Percentiles rank a stretch among this genome's conserved stretches.
phyloP scores from a whole-genome alignment of 1,140 invertebrate species.

The Leptestheria dahalacensis region DNA sequence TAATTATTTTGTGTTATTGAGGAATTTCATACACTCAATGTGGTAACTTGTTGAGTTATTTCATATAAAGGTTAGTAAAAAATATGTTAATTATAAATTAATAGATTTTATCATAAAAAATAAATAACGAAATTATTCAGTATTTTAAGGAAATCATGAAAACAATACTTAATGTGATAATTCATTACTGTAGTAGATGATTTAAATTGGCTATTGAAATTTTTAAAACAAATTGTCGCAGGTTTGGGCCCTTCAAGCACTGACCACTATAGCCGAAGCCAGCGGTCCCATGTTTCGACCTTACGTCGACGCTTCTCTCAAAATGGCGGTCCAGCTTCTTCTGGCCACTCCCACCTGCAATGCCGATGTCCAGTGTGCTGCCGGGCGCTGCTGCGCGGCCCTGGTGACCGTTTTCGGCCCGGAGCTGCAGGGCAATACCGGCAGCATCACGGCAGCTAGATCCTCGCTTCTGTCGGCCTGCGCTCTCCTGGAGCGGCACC shows the following conservation, averaged over 20 bases:
- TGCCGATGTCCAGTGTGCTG: conserved; percentile 85
- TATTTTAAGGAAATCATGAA: too few species aligned
- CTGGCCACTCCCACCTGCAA: conserved; percentile 73
- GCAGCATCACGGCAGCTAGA: conserved; percentile 23
- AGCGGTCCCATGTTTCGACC: conserved; percentile 95
- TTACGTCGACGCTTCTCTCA: conserved; percentile 88
- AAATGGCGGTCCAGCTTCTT: conserved; percentile 72
- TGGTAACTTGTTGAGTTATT: too few species aligned
- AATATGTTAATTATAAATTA: neutral
- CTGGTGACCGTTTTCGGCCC: conserved; percentile 95
- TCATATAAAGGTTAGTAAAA: neutral
- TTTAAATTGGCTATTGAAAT: neutral
- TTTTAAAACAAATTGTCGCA: conserved; percentile 52
- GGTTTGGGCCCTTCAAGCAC: conserved; percentile 80
- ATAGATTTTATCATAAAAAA: too few species aligned
- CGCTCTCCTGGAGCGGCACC: conserved; percentile 82
- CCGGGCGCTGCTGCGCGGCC: conserved; percentile 83
- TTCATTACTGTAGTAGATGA: too few species aligned
- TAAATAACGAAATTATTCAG: too few species aligned
- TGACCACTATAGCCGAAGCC: conserved; percentile 90
- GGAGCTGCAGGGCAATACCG: conserved; percentile 55
- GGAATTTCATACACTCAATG: too few species aligned
- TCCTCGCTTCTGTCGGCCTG: conserved; percentile 37
- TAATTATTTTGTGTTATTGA: too few species aligned
- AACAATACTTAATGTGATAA: too few species aligned